Evolutionary conservation across 2,797 vertebrate species (phyloP).

Genomic region (Tragelaphus eurycerus): DNA sequence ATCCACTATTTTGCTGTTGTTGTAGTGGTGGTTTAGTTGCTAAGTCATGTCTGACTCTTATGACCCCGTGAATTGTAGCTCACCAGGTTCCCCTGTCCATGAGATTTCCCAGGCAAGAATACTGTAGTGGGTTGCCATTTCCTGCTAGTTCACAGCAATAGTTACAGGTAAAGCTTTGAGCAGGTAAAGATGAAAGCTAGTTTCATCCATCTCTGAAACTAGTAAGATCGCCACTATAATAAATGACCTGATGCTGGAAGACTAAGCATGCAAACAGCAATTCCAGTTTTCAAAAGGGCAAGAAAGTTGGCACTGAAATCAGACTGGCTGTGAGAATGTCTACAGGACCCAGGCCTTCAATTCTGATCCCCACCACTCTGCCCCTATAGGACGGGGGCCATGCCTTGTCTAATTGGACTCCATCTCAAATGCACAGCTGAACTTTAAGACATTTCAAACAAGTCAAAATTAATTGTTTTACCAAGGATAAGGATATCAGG

Average conservation of each 20-base stretch:
- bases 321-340: background rate
- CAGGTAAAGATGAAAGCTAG: background rate
- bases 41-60: background rate
- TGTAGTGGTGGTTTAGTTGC: background rate
- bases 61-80: background rate
- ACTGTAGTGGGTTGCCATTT: background rate
- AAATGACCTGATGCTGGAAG: background rate
- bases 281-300: background rate
- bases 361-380: too few species aligned
- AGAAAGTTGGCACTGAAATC: background rate
- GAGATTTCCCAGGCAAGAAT: background rate
- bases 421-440: background rate
- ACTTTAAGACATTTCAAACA: background rate
- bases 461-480: background rate
- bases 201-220: background rate
- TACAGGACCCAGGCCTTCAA: background rate
- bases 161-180: background rate
- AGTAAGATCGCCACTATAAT: background rate
- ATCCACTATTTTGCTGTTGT: background rate
- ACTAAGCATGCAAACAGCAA: background rate
- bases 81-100: background rate
- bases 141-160: background rate
- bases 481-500: background rate
- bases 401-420: background rate
- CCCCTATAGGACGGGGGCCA: accelerated